Evolutionary conservation across 2,888 invertebrate genomes (phyloP), one percentile per base, ranked within the genome.

Genomic region (Pseudanteris insignis): DNA sequence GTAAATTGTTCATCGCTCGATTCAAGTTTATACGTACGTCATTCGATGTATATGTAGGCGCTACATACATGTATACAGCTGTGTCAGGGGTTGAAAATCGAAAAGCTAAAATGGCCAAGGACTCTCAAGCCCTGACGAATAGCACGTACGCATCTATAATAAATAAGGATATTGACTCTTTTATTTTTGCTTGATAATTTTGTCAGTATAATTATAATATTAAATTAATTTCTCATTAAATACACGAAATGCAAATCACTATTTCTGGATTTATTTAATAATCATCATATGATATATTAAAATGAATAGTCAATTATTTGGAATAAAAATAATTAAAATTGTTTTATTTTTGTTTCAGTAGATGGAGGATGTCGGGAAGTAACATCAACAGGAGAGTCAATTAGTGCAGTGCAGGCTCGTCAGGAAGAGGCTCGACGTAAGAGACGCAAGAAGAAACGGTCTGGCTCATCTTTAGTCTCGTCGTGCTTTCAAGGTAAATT

Each of bases 401-500:
- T 79, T 67, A 75, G 74, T 55, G 77, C 78, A 41, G 79, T 81
- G 58, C 81, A 81, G 64, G 81, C 78, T 33, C 89, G 91, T 76
- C 92, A 93, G 83, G 93, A 93, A 76, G 92, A 92, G 82, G 92
- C 92, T 78, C 89, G 92, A 76, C 88, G 89, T 82, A 90, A 90
- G 81, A 86, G 92, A 71, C 89, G 92, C 77, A 92, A 90, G 85
- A 92, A 92, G 88, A 93, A 92, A 84, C 89, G 92, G 76, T 91
- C 92, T 67, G 91, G 91, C 78, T 90, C 90, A 78, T 92, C 92
- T 65, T 85, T 94, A 72, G 91, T 92, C 76, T 92, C 92, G 68
- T 92, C 92, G 72, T 92, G 92, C 81, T 94, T 94, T 84, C 91
- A 92, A 88, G 92, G 92, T 90, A 79, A 74, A n/a, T n/a, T n/a